Percentiles rank a stretch among this genome's conserved stretches.
Evolutionary conservation across 2,888 invertebrate species (phyloP).

Genomic region (Agrilus mali): DNA sequence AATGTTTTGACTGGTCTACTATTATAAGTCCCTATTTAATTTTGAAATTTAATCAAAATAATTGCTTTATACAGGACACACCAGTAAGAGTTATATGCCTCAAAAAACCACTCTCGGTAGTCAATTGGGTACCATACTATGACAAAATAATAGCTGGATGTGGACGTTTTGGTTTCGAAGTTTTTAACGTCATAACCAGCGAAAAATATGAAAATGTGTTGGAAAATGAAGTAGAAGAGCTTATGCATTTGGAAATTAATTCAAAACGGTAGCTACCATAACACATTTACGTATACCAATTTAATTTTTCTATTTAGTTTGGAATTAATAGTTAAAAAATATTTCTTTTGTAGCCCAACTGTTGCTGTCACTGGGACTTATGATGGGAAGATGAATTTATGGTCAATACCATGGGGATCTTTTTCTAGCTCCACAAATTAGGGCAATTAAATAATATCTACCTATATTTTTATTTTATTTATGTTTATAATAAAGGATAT

Average conservation of each 20-base stretch:
- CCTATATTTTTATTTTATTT: neutral
- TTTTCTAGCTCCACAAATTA: conserved; percentile 8
- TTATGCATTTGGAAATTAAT: conserved; percentile 17
- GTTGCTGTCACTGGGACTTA: conserved; percentile 24
- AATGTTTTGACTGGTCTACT: too few relatives aligned
- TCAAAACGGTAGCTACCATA: conserved; percentile 14
- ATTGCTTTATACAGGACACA: conserved; percentile 22
- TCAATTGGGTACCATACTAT: conserved; percentile 27
- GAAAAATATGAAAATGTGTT: conserved; percentile 5
- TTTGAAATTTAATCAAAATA: neutral
- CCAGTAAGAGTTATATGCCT: conserved; percentile 29
- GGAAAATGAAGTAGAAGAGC: conserved; percentile 5
- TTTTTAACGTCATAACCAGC: conserved; percentile 26
- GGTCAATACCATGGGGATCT: conserved; percentile 29
- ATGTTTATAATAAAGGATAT: too few relatives aligned
- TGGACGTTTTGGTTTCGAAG: conserved; percentile 20
- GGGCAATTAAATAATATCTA: neutral
- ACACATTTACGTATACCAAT: too few relatives aligned
- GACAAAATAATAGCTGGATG: conserved; percentile 28
- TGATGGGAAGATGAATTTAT: conserved; percentile 27
- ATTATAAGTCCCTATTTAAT: neutral
- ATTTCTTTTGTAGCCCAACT: conserved; percentile 20
- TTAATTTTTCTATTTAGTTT: too few relatives aligned
- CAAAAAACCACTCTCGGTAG: conserved; percentile 18
- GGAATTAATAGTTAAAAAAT: neutral